Evolutionary conservation across 1,140 invertebrate genomes (phyloP), one percentile per base, ranked within the genome.

Genomic region (Araneus ventricosus): DNA sequence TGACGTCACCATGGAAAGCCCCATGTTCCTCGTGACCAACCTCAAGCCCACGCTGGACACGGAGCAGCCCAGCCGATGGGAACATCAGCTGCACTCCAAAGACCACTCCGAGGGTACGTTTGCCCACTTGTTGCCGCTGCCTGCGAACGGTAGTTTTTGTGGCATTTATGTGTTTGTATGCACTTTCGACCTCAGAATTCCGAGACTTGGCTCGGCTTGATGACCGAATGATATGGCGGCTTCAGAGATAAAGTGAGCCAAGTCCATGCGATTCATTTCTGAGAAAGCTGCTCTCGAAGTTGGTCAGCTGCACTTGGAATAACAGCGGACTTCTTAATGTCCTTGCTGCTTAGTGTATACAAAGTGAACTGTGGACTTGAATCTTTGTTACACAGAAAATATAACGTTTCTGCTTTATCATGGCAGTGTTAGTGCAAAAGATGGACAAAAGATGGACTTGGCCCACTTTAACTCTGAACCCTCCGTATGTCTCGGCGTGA

Each of bases 1-100:
- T 59, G 94, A 94, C 79, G 84, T 94, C 39, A 93, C 88, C 20
- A 94, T 93, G 92, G 94, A 94, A 45, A 93, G 92, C 27, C 80
- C 88, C 8, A 67, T 92, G 30, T 93, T 91, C 30, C 82, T 94
- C 27, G 85, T 93, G 24, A 90, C 63, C 57, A 94, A 88, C 57
- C 84, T 94, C 30, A 91, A 88, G 41, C 80, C 88, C 27, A 91
- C 80, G 30, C 57, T 86, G 17, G 75, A 93, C 67, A 27, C 59
- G 6, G 85, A 88, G 10, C 52, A 34, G 30, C 61, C 90, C n/a
- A 67, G 63, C n/a, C 45, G 37, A 39, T 85, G 90, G 90, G 80
- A 91, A 17, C 90, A 70, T 5, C 89, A 82, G 17, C 45, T 89
- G 6, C 30, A 59, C 30, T 41, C 59, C 4, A 8, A 37, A 30